A percentile compares a stretch with the other conserved stretches of the same genome.
These are phyloP conservation scores for Sitta europaea DNA, from an alignment of 2,113 vertebrate genomes.

Conservation along the genomic window DNA sequence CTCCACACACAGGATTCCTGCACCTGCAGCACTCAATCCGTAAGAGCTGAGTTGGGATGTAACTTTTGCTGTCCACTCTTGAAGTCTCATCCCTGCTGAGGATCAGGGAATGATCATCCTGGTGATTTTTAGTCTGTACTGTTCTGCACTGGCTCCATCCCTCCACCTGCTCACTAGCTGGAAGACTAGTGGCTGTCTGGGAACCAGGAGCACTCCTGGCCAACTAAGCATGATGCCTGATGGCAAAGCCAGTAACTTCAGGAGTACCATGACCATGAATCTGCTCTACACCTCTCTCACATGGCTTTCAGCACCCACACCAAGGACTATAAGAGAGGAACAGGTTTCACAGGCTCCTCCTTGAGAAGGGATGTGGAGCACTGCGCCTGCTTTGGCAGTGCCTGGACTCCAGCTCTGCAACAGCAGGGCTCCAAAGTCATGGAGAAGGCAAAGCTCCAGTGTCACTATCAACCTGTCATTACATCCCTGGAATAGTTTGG, in stretches of 20 bases:
- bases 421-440: not conserved
- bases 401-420: not conserved
- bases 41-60: not conserved
- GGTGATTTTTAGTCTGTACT: not conserved
- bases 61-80: not conserved
- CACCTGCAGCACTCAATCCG: not conserved
- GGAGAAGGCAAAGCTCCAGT: not conserved
- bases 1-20: not conserved
- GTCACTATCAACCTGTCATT: not conserved
- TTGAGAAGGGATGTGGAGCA: not conserved
- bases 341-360: not conserved
- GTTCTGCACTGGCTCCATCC: not conserved
- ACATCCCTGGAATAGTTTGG: not conserved
- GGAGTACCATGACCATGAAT: not conserved
- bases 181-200: not conserved
- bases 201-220: not conserved
- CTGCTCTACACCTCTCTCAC: not conserved
- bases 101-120: not conserved
- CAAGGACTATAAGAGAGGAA: not conserved
- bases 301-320: not conserved
- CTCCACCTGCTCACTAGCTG: not conserved
- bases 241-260: not conserved
- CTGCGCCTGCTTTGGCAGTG: not conserved
- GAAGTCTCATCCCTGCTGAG: not conserved
- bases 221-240: not conserved